A percentile compares a stretch with the other conserved stretches of the same genome.
These are phyloP conservation scores for Baryphthengus martii DNA, from an alignment of 2,113 vertebrate species.

Conservation along the genomic window DNA sequence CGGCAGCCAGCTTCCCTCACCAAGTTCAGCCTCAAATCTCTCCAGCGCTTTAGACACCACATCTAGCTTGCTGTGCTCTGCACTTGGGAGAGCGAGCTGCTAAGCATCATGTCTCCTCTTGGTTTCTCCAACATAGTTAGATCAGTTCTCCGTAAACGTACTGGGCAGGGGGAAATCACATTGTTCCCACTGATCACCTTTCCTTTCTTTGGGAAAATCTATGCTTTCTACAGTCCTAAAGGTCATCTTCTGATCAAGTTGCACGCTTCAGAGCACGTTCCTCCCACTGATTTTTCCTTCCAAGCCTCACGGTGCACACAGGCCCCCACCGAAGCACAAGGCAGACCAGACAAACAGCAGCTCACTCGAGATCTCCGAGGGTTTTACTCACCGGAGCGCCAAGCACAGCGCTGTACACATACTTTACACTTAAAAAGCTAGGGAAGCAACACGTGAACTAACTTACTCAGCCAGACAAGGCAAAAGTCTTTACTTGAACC, in stretches of 20 bases:
- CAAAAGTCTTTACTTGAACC: neutral
- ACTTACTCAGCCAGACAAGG: neutral
- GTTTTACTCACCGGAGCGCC: neutral
- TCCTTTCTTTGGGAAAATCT: neutral
- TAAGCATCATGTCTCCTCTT: neutral
- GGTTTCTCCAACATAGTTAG: neutral
- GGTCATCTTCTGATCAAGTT: neutral
- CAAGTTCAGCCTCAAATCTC: neutral
- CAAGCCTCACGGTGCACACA: neutral
- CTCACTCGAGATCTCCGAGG: neutral
- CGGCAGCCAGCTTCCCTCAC: neutral
- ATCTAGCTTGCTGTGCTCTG: accelerated
- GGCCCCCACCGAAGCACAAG: neutral
- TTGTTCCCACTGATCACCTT: neutral
- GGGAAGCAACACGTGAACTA: neutral
- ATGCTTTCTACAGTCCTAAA: neutral
- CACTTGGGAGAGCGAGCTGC: neutral
- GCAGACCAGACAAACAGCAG: neutral
- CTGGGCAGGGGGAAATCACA: neutral
- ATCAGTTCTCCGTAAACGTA: neutral
- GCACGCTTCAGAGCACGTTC: neutral
- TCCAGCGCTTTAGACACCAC: neutral
- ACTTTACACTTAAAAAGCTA: neutral
- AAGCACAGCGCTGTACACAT: neutral
- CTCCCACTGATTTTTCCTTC: neutral